Evolutionary conservation across 1,140 invertebrate genomes (phyloP).

Genomic region (Hormaphis cornu): DNA sequence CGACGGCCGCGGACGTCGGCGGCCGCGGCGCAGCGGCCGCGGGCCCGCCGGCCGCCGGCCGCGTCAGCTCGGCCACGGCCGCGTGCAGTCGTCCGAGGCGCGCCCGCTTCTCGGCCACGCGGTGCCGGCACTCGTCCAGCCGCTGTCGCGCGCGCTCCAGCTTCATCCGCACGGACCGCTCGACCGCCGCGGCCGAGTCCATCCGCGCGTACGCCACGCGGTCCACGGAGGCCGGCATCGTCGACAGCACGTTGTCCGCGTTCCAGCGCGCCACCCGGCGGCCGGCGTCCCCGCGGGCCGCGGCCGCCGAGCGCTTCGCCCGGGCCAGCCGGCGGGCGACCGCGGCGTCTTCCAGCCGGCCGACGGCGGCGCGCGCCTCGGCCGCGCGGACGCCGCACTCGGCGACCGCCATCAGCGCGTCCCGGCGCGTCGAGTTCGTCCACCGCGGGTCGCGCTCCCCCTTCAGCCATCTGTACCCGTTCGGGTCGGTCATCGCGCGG

Average conservation of each 20-base stretch:
- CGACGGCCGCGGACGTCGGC: neutral
- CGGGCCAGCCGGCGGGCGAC: neutral
- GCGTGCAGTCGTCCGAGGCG: neutral
- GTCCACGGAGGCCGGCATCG: neutral
- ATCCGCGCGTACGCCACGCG: neutral
- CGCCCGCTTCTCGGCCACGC: neutral
- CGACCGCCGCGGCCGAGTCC: neutral
- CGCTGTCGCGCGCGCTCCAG: neutral
- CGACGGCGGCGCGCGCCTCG: neutral
- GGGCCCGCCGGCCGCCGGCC: neutral
- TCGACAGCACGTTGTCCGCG: neutral
- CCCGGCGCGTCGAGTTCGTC: neutral
- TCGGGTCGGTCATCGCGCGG: neutral
- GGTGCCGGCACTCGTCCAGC: neutral
- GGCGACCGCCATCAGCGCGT: neutral
- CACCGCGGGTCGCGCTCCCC: neutral
- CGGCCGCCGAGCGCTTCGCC: neutral
- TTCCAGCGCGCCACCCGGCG: neutral
- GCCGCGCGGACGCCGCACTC: neutral
- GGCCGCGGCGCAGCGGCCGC: neutral
- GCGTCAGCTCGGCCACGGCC: neutral
- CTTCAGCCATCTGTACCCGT: neutral
- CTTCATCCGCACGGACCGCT: neutral
- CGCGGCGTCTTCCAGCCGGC: neutral
- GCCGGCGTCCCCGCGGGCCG: too few relatives aligned